Conservation (phyloP, 2,113 vertebrate species). For the Ailurus styani region DNA sequence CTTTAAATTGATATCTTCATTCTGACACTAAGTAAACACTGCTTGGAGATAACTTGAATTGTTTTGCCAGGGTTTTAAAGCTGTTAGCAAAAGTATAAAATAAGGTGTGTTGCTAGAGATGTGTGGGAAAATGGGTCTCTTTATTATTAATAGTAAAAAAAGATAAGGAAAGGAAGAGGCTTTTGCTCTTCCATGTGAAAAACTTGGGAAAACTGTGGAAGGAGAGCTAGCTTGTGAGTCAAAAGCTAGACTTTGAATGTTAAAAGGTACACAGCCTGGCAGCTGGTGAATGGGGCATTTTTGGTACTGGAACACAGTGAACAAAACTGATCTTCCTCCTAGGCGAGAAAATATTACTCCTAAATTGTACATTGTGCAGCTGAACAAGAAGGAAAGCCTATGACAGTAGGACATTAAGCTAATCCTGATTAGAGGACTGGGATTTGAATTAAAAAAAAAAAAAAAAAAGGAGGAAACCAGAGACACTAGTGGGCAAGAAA, state of each 20-base stretch:
- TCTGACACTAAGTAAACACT: neutral
- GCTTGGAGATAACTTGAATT: neutral
- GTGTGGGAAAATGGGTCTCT: neutral
- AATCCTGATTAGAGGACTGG: neutral
- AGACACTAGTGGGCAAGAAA: neutral
- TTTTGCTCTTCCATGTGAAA: neutral
- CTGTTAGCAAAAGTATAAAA: conserved; percentile 8
- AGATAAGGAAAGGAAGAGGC: neutral
- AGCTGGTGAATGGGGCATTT: neutral
- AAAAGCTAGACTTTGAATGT: neutral
- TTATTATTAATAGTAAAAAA: neutral
- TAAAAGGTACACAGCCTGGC: neutral
- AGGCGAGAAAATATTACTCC: neutral
- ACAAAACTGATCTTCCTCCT: neutral
- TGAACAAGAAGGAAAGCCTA: neutral
- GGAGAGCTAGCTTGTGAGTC: neutral
- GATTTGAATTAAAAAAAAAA: neutral
- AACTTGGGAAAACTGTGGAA: neutral
- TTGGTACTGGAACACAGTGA: neutral
- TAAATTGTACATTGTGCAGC: neutral
- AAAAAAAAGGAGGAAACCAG: neutral
- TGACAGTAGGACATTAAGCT: neutral
- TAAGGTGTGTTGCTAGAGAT: neutral
- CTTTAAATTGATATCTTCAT: neutral
- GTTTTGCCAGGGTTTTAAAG: neutral